Percentiles rank a stretch among this genome's conserved stretches.
Conservation (phyloP, 2,888 invertebrate species). For the Invenusta paracnida region DNA sequence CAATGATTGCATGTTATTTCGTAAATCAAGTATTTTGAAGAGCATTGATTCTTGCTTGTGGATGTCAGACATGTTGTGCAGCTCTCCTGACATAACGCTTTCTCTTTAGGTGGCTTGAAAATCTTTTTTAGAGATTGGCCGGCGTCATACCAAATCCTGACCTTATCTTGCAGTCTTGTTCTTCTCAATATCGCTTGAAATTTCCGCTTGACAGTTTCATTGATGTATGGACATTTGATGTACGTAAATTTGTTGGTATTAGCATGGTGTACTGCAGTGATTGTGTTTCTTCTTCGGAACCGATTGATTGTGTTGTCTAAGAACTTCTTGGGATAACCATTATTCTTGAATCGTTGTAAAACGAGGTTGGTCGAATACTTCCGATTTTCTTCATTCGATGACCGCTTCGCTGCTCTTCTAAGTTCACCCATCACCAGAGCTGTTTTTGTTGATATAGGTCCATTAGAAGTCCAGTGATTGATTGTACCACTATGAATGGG, state of each 20-base stretch:
- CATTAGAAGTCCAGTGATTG: not conserved
- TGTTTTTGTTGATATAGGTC: not conserved
- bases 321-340: slow-evolving; percentile 12
- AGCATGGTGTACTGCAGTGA: not conserved
- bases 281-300: not conserved
- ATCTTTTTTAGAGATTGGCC: not conserved
- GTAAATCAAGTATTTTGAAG: not conserved
- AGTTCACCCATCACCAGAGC: slow-evolving; percentile 6
- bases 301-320: slow-evolving; percentile 1
- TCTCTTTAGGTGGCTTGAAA: not conserved
- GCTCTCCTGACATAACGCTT: not conserved
- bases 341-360: not conserved
- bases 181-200: not conserved
- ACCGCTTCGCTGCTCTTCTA: not conserved
- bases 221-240: not conserved
- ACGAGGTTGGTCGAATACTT: not conserved
- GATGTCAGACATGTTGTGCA: not conserved
- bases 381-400: not conserved
- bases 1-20: not conserved
- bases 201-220: not conserved
- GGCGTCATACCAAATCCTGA: not conserved
- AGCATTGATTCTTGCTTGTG: not conserved
- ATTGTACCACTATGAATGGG: slow-evolving; percentile 15
- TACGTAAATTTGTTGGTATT: not conserved
- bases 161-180: slow-evolving; percentile 3